Evolutionary conservation across 2,888 invertebrate species (phyloP).

Genomic region (Automeris io): DNA sequence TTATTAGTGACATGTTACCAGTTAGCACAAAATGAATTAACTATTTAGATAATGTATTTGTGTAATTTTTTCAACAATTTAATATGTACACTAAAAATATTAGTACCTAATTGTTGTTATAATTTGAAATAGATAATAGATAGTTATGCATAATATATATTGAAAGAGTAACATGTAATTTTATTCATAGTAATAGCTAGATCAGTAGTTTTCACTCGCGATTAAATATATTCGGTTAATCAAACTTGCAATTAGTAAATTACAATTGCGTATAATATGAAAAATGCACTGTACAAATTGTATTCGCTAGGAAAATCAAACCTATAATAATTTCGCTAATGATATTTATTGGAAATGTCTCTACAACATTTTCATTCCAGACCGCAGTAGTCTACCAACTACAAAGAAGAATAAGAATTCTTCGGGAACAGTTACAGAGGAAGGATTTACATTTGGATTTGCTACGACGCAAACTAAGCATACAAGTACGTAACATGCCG

Average conservation of each 20-base stretch:
- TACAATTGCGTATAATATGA: too few relatives aligned
- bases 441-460: conserved; percentile 95
- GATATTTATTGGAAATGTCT: too few relatives aligned
- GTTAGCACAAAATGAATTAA: background rate
- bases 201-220: background rate
- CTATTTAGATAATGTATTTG: background rate
- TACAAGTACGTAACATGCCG: conserved; percentile 73
- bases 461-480: conserved; percentile 88
- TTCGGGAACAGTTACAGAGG: conserved; percentile 93
- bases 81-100: background rate
- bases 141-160: conserved; percentile 7
- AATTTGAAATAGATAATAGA: conserved; percentile 3
- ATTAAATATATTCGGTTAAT: background rate
- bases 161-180: conserved; percentile 6
- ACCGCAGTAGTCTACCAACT: conserved; percentile 93
- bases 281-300: too few relatives aligned
- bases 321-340: too few relatives aligned
- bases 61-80: background rate
- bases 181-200: background rate
- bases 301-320: too few relatives aligned
- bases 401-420: conserved; percentile 88
- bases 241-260: too few relatives aligned
- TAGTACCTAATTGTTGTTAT: background rate
- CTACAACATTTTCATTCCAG: conserved; percentile 74
- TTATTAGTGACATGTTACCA: conserved; percentile 6